These are phyloP conservation scores for Malthinus seriepunctatus DNA, from an alignment of 2,888 invertebrate species.

Conservation along the genomic window DNA sequence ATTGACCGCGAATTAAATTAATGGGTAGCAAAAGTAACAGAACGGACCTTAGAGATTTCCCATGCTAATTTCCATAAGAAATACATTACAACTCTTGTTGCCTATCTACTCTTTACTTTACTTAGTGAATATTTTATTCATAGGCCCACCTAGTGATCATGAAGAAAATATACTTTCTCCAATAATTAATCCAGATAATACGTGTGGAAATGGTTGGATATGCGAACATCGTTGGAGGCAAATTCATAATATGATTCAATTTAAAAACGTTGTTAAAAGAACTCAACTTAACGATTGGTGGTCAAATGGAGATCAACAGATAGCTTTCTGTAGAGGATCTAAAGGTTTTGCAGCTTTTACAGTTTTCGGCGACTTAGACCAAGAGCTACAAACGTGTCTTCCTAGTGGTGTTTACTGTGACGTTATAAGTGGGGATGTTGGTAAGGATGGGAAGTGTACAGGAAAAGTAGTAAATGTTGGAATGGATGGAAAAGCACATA, in stretches of 20 bases:
- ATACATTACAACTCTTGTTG: too few relatives aligned
- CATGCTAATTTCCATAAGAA: too few relatives aligned
- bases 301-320: conserved; percentile 80
- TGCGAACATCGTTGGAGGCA: conserved; percentile 87
- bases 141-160: conserved; percentile 74
- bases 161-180: conserved; percentile 70
- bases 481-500: conserved; percentile 60
- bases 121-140: conserved; percentile 53
- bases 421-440: conserved; percentile 72
- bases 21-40: too few relatives aligned
- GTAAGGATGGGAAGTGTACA: conserved; percentile 63
- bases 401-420: conserved; percentile 83
- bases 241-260: conserved; percentile 77
- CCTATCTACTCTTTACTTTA: too few relatives aligned
- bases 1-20: too few relatives aligned
- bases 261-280: conserved; percentile 69
- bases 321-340: conserved; percentile 81
- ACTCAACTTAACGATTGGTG: conserved; percentile 61
- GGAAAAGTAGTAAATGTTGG: conserved; percentile 68
- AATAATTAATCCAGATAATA: conserved; percentile 64
- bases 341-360: conserved; percentile 69
- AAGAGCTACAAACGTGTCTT: conserved; percentile 13
- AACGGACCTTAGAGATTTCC: too few relatives aligned
- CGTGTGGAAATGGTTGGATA: conserved; percentile 75
- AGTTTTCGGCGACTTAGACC: conserved; percentile 3